A percentile compares a stretch with the other conserved stretches of the same genome.
These are phyloP conservation scores for Malurus elegans DNA, from an alignment of 2,113 vertebrate species.

Conservation along the genomic window DNA sequence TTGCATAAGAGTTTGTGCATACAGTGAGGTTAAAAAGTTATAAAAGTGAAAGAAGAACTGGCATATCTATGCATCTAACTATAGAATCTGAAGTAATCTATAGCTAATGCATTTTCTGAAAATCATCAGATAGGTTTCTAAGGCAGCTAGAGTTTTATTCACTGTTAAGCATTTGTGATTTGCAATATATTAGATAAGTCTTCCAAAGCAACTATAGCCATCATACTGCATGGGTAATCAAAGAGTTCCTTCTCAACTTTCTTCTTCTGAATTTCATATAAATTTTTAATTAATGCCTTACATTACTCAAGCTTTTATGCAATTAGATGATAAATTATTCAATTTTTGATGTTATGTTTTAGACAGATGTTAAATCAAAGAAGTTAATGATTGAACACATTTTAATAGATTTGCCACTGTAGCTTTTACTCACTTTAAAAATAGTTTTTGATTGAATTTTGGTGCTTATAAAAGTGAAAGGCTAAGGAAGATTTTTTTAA, in stretches of 20 bases:
- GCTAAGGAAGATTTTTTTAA: not conserved
- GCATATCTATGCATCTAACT: not conserved
- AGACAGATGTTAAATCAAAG: constrained; percentile 65
- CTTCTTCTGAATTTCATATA: constrained; percentile 36
- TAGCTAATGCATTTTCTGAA: not conserved
- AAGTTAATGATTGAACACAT: constrained; percentile 56
- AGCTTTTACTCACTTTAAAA: constrained; percentile 43
- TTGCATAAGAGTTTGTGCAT: not conserved
- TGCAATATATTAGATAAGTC: not conserved
- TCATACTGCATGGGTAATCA: constrained; percentile 10
- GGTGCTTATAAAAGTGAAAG: constrained; percentile 9
- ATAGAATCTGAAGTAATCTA: not conserved
- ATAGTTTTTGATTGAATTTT: constrained; percentile 40
- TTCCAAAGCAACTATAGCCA: constrained; percentile 23
- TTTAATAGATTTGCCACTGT: constrained; percentile 55
- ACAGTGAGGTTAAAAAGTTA: not conserved
- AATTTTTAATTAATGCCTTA: constrained; percentile 70
- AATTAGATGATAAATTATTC: constrained; percentile 68
- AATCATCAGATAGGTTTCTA: not conserved
- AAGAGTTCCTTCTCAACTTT: constrained; percentile 17
- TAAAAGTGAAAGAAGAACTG: not conserved
- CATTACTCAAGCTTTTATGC: constrained; percentile 55
- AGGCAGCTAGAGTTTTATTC: not conserved
- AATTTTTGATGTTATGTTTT: constrained; percentile 56
- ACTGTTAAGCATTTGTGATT: not conserved